Evolutionary conservation across 1,140 invertebrate genomes (phyloP), one percentile per base, ranked within the genome.

Genomic region (Temnothorax curvispinosus): DNA sequence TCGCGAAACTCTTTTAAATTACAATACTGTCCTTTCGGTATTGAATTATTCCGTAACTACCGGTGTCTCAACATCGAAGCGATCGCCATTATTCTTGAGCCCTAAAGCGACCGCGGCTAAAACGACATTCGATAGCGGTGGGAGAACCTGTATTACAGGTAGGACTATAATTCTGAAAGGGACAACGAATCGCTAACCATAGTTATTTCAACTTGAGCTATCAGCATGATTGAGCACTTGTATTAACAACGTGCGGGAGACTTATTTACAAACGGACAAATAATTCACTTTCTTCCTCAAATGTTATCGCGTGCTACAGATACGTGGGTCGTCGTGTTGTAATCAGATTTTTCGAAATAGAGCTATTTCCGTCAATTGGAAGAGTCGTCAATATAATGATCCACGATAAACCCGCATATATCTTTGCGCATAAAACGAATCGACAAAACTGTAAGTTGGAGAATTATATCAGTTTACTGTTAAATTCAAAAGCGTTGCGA

Each of bases 21-120:
- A 18, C 44, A 69, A 80, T 80, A 44, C 41, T 38, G 56, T 38
- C 32, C 27, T 84, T 75, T 75, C n/a, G 38, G 56, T 67, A 74
- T 84, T 74, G 52, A 82, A 84, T 84, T 60, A 82, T 82, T 81
- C 32, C 54, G 54, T 41, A 67, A 80, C 62, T 67, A 80, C 41
- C 15, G 35, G n/a, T 60, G 58, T 50, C 75, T 47, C 27, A 18
- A 47, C 56, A 47, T 60, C 56, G 15, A 13, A 60, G 38, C 47
- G 56, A 71, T 71, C 78, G 38, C 50, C 65, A 44, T 84, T 84
- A 84, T 75, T 84, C 54, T 38, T 62, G 21, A 21, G 41, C n/a
- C 41, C 27, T 50, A 47, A 60, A 84, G 54, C 56, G 44, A 60
- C n/a, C 41, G 54, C n/a, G 69, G 54, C 41, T 74, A 21, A 58